Evolutionary conservation across 2,888 invertebrate species (phyloP), one percentile per base, ranked within the genome.

Genomic region (Tenthredo notha): DNA sequence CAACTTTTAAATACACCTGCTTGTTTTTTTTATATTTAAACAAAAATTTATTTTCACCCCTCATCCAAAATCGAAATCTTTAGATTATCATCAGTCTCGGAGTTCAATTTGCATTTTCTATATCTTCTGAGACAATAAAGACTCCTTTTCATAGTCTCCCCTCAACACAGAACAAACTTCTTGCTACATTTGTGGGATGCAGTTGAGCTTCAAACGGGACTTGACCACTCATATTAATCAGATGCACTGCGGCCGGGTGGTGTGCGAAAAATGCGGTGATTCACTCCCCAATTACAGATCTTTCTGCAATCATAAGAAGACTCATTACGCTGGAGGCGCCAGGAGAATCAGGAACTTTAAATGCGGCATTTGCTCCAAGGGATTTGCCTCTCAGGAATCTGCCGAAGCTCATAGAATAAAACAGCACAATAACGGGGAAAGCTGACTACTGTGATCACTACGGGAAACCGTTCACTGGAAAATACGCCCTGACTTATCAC

Each of bases 391-490:
- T 4, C 61, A 84, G 65, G 65, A 77, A 65, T 84, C 77, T 0
- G 84, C 78, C 1, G 61, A 78, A 2, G 84, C 84, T 61, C 84
- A 84, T 6, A 65, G 77, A n/a, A 25, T 21, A 5, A 70, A 67
- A 25, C 77, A 84, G 33, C 84, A 84, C 43, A 84, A 84, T 47
- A 75, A 84, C 54, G 84, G 84, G 25, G 40, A 77, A 6, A 84
- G 77, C 33, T 84, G 84, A 2, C 65, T 84, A 78, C 43, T 65
- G 82, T 12, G 47, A 70, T 54, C 70, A 70, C 40, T 90, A 90
- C 40, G 88, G 87, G 0, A 89, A 87, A 43, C 84, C 86, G 10
- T 89, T 87, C 85, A 84, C 47, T 0, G 84, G 84, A 6, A 91
- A 89, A 65, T 37, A 86, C 3, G 89, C 90, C 70, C 84, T 91